Conservation (phyloP, 2,797 vertebrate genomes). For the Eulemur coronatus region DNA sequence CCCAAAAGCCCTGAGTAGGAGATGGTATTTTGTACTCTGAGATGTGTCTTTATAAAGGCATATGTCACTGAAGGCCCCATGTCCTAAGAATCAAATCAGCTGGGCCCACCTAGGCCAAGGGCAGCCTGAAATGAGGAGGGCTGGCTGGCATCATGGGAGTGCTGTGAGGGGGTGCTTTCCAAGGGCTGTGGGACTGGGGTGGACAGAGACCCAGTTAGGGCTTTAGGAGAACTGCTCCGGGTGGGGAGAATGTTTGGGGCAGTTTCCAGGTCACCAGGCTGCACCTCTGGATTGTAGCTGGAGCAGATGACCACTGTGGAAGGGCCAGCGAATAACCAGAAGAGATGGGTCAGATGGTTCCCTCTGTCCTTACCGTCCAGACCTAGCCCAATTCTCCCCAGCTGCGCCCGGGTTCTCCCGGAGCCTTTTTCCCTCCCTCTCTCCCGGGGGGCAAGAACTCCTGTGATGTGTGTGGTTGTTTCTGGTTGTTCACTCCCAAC, state of each 20-base stretch:
- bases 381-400: neutral
- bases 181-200: neutral
- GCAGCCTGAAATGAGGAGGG: neutral
- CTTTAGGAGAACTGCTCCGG: neutral
- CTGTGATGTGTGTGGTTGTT: slow-evolving; percentile 69
- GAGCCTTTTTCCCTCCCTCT: neutral
- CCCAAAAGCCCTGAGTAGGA: slow-evolving; percentile 6
- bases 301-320: slow-evolving; percentile 30
- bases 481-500: slow-evolving; percentile 77
- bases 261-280: slow-evolving; percentile 1
- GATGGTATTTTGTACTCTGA: slow-evolving; percentile 38
- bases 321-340: slow-evolving; percentile 35
- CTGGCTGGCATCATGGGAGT: neutral
- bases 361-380: neutral
- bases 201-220: neutral
- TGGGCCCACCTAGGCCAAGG: neutral
- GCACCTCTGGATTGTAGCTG: slow-evolving; percentile 42
- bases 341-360: slow-evolving; percentile 21
- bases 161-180: neutral
- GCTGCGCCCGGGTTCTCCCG: neutral
- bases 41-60: slow-evolving; percentile 38
- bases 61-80: neutral
- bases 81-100: neutral
- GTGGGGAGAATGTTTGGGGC: neutral
- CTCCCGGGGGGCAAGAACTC: slow-evolving; percentile 49